Evolutionary conservation across 1,140 invertebrate genomes (phyloP).

Genomic region (Vanessa atalanta): DNA sequence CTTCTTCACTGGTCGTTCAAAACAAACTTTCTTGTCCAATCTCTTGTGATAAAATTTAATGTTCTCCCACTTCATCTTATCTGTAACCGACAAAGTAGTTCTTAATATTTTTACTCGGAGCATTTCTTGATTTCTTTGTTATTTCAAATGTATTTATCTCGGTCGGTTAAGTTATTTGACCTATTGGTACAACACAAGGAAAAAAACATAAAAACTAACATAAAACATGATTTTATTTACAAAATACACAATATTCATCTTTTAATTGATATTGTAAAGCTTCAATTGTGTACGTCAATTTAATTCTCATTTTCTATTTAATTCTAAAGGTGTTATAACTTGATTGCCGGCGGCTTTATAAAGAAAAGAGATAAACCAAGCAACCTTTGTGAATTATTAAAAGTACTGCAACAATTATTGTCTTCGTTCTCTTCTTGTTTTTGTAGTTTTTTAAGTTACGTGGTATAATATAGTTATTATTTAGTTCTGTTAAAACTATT

Average conservation of each 20-base stretch:
- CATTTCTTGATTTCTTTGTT: neutral
- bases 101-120: neutral
- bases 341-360: neutral
- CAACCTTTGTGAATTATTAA: too few relatives aligned
- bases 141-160: neutral
- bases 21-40: slow-evolving; percentile 19
- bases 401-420: too few relatives aligned
- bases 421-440: too few relatives aligned
- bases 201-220: too few relatives aligned
- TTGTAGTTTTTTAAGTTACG: too few relatives aligned
- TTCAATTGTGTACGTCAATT: too few relatives aligned
- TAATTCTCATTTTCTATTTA: too few relatives aligned
- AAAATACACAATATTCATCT: too few relatives aligned
- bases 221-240: too few relatives aligned
- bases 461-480: too few relatives aligned
- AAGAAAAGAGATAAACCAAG: neutral
- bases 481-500: neutral
- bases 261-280: too few relatives aligned
- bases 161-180: neutral
- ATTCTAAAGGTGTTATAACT: neutral
- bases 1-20: slow-evolving; percentile 17
- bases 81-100: slow-evolving; percentile 10
- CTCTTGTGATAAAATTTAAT: slow-evolving; percentile 24
- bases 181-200: neutral
- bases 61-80: slow-evolving; percentile 2